Percentiles rank a stretch among this genome's conserved stretches.
These are phyloP conservation scores for Elysia crispata DNA, from an alignment of 2,888 invertebrate species.

Conservation along the genomic window DNA sequence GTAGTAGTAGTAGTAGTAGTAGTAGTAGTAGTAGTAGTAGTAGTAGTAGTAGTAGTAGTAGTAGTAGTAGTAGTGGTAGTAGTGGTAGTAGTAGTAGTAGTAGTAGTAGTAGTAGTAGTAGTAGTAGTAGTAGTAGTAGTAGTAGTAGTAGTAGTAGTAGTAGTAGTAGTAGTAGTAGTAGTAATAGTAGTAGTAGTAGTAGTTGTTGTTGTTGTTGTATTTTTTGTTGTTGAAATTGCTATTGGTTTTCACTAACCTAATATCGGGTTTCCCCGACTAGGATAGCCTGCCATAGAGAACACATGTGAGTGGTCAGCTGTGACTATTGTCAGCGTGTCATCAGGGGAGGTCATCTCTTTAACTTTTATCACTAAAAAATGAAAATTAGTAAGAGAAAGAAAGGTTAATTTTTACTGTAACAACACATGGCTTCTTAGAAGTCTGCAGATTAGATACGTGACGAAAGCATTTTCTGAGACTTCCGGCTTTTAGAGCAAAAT, in stretches of 20 bases:
- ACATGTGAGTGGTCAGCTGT: constrained; percentile 77
- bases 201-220: too few relatives aligned
- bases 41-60: background rate
- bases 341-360: constrained; percentile 58
- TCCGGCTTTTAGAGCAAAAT: too few relatives aligned
- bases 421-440: too few relatives aligned
- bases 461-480: too few relatives aligned
- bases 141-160: background rate
- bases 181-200: background rate
- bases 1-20: background rate
- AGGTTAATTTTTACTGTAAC: too few relatives aligned
- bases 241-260: constrained; percentile 64
- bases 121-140: constrained; percentile 17
- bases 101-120: constrained; percentile 19
- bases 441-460: too few relatives aligned
- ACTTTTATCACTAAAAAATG: constrained; percentile 35
- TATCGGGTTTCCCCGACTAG: constrained; percentile 67
- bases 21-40: too few relatives aligned
- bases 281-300: constrained; percentile 71
- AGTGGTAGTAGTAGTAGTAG: constrained; percentile 14
- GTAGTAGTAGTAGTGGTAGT: constrained; percentile 13
- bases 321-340: constrained; percentile 87
- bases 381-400: too few relatives aligned
- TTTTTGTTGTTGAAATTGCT: too few relatives aligned
- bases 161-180: constrained; percentile 3